A percentile compares a stretch with the other conserved stretches of the same genome.
These are phyloP conservation scores for Mylabris phalerata DNA, from an alignment of 1,140 invertebrate species.

Conservation along the genomic window DNA sequence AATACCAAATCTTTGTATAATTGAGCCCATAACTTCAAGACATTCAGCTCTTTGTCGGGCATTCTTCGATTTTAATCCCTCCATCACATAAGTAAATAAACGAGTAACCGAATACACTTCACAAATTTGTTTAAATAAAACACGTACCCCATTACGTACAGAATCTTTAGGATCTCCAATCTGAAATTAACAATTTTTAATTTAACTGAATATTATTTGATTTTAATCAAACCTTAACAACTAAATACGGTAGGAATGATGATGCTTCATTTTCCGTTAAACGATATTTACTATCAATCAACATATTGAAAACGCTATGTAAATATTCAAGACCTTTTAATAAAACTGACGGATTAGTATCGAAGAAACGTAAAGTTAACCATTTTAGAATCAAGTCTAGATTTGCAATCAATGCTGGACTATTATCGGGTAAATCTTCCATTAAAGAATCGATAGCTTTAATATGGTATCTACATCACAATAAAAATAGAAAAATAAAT, in stretches of 20 bases:
- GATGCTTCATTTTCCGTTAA: slow-evolving; percentile 86
- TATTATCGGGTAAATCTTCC: slow-evolving; percentile 72
- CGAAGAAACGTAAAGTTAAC: slow-evolving; percentile 93
- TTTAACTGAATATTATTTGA: not conserved
- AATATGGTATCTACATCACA: slow-evolving; percentile 70
- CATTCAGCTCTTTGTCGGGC: slow-evolving; percentile 93
- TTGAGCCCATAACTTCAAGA: slow-evolving; percentile 78
- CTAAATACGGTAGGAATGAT: slow-evolving; percentile 84
- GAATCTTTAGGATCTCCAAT: slow-evolving; percentile 95
- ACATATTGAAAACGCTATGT: slow-evolving; percentile 68
- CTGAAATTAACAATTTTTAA: slow-evolving; percentile 42
- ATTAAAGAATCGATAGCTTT: slow-evolving; percentile 89
- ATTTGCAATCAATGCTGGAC: slow-evolving; percentile 77
- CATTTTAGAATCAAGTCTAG: slow-evolving; percentile 94
- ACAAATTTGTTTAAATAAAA: slow-evolving; percentile 78
- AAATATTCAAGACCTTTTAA: slow-evolving; percentile 92
- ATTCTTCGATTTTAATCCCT: slow-evolving; percentile 95
- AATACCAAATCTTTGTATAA: slow-evolving; percentile 83
- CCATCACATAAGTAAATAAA: slow-evolving; percentile 83
- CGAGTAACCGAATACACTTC: slow-evolving; percentile 84
- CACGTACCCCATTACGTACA: slow-evolving; percentile 79
- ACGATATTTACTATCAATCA: slow-evolving; percentile 75
- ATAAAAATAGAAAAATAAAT: not conserved
- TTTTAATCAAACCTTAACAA: slow-evolving; percentile 29
- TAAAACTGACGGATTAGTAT: slow-evolving; percentile 96